Evolutionary conservation across 2,113 vertebrate species (phyloP), one percentile per base, ranked within the genome.

Genomic region (Myrmecobius fasciatus): DNA sequence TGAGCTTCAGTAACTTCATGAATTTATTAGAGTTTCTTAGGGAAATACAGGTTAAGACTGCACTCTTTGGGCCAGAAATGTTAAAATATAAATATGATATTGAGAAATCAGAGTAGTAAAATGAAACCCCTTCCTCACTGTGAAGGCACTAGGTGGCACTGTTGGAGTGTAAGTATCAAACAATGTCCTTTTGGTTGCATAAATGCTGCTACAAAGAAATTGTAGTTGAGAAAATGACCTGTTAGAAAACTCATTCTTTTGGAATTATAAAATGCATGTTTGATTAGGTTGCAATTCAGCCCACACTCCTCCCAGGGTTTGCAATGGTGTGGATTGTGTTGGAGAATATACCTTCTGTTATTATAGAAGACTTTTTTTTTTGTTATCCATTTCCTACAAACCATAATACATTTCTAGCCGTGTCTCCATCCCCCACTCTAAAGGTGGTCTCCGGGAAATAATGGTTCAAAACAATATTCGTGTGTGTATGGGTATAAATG

Each of bases 101-200:
- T 95, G 53, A 92, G 92, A 94, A 94, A 88, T 92, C 93, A 95
- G 53, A 51, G 10, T 94, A 91, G 90, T 88, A 9, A n/a, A 95
- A 49, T 89, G 75, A 56, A 95, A 56, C 48, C 52, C 22, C 17
- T 83, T 94, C 94, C 93, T 96, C 28, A 10, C 46, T 53, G 51
- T 75, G 95, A n/a, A 8, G 95, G 89, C 98, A 97, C 98, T 83
- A 96, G 98, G 98, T 98, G 98, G 98, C 98, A 98, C 98, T 98
- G 98, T 98, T 98, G 98, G 98, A 97, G 97, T 98, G 98, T 97
- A 95, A 92, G 83, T 93, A 94, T 93, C 96, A 94, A 95, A 96
- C 96, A 95, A 49, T 90, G 89, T 96, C 96, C 93, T 92, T 67
- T 96, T 95, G 95, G 97, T 97, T 97, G 93, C 51, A 92, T 94